A percentile compares a stretch with the other conserved stretches of the same genome.
Conservation (phyloP, 1,140 invertebrate species). For the Euwallacea fornicatus region DNA sequence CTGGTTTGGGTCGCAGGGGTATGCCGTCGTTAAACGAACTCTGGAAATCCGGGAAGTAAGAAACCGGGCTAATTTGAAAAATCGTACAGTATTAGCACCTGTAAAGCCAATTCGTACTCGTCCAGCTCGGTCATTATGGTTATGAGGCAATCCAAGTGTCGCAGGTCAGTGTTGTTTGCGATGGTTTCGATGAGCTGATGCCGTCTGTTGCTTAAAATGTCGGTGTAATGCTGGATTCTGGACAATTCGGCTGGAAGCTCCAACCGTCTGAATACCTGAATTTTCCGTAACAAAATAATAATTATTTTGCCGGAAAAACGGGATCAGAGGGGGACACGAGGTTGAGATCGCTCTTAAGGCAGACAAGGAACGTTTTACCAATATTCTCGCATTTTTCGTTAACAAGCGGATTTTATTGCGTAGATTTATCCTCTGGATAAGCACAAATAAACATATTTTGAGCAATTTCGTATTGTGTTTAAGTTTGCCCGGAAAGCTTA, state of each 20-base stretch:
- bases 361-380: too few species aligned
- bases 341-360: too few species aligned
- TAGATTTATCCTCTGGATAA: too few species aligned
- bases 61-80: slow-evolving; percentile 43
- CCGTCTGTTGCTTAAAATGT: slow-evolving; percentile 55
- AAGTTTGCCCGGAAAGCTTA: too few species aligned
- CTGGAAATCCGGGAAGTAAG: too few species aligned
- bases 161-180: slow-evolving; percentile 62
- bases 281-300: background rate
- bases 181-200: slow-evolving; percentile 58
- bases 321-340: too few species aligned
- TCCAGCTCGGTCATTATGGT: slow-evolving; percentile 57
- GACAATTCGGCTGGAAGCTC: slow-evolving; percentile 72
- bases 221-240: slow-evolving; percentile 41
- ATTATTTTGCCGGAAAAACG: background rate
- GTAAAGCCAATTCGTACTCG: slow-evolving; percentile 58
- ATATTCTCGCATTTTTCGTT: too few species aligned
- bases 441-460: too few species aligned
- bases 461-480: too few species aligned
- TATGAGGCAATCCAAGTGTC: slow-evolving; percentile 61
- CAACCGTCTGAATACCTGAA: slow-evolving; percentile 70
- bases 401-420: too few species aligned
- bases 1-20: slow-evolving; percentile 46
- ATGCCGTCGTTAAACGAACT: slow-evolving; percentile 63
- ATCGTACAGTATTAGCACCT: slow-evolving; percentile 42